Evolutionary conservation across 2,888 invertebrate genomes (phyloP).

Genomic region (Apamea epomidion): DNA sequence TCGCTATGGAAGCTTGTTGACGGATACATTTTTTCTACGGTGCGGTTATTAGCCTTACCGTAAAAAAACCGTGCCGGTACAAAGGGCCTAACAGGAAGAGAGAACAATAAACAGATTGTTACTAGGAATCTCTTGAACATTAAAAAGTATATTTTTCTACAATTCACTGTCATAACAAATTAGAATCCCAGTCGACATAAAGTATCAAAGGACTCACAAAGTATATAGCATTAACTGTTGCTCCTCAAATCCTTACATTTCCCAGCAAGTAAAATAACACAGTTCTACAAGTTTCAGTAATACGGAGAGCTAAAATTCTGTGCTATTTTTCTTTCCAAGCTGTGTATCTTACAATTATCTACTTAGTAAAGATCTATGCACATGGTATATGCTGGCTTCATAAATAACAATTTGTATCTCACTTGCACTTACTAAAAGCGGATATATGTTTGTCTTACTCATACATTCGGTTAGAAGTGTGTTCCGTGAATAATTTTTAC

Average conservation of each 20-base stretch:
- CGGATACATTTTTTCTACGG: too few relatives aligned
- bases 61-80: too few relatives aligned
- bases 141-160: too few relatives aligned
- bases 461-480: conserved; percentile 19
- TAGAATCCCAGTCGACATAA: not conserved
- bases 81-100: too few relatives aligned
- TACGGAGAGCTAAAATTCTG: not conserved
- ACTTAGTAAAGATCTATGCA: conserved; percentile 22
- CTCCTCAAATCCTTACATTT: not conserved
- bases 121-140: too few relatives aligned
- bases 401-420: conserved; percentile 18
- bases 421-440: not conserved
- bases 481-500: conserved; percentile 15
- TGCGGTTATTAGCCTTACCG: too few relatives aligned
- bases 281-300: not conserved
- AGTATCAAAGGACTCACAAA: not conserved
- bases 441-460: conserved; percentile 5
- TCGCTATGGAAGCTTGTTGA: too few relatives aligned
- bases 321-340: conserved; percentile 11
- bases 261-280: conserved; percentile 4
- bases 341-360: conserved; percentile 1
- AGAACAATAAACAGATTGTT: too few relatives aligned
- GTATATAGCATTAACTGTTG: not conserved
- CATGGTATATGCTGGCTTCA: conserved; percentile 13
- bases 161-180: not conserved